Evolutionary conservation across 30 jellyfish, hydroid and myxozoan species (phyloP).

Genomic region (Chrysaora quinquecirrha): DNA sequence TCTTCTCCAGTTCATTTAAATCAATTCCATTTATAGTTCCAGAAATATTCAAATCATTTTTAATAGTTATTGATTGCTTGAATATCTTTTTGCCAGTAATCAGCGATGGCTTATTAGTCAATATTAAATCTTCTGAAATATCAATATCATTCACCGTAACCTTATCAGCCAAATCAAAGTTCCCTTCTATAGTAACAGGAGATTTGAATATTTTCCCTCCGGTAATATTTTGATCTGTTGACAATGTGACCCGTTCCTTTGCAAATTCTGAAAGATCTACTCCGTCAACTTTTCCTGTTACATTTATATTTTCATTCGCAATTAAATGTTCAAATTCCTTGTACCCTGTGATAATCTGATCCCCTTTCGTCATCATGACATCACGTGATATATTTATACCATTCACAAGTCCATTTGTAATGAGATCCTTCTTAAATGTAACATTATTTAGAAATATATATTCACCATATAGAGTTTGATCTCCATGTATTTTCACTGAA

Average conservation of each 20-base stretch:
- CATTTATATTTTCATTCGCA: conserved; percentile 26
- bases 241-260: conserved; percentile 60
- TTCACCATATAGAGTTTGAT: conserved; percentile 68
- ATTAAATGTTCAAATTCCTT: conserved; percentile 46
- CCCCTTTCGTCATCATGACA: conserved; percentile 45
- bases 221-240: conserved; percentile 61
- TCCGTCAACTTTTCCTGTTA: conserved; percentile 85
- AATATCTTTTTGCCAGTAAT: conserved; percentile 71
- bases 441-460: conserved; percentile 43
- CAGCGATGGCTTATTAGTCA: conserved; percentile 31
- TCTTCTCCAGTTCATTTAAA: conserved; percentile 20
- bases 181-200: conserved; percentile 24
- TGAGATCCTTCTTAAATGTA: conserved; percentile 12
- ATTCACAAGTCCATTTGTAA: conserved; percentile 44
- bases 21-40: conserved; percentile 73
- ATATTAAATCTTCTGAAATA: conserved; percentile 59
- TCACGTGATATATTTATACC: conserved; percentile 42
- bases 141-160: conserved; percentile 80
- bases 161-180: conserved; percentile 34
- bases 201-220: conserved; percentile 50
- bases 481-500: conserved; percentile 43
- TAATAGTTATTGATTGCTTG: neutral
- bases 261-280: conserved; percentile 80
- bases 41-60: conserved; percentile 48
- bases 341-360: conserved; percentile 56